Evolutionary conservation across 2,113 vertebrate genomes (phyloP), one percentile per base, ranked within the genome.

Genomic region (Hepsetus odoe): DNA sequence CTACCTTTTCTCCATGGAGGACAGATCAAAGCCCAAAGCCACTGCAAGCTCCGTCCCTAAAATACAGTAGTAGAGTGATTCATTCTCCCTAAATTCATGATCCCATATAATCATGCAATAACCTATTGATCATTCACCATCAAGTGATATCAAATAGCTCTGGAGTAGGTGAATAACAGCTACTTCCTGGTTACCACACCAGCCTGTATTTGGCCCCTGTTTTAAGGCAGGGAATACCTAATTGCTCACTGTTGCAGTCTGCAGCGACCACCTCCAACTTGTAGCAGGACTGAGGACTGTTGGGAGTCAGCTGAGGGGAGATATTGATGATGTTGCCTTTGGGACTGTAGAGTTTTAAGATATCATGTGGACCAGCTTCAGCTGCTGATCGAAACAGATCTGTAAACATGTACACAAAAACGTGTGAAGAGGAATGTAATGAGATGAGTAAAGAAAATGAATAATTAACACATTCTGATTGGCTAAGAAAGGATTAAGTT

Each of bases 251-350:
- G 89, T 90, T 92, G 85, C 89, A 91, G 82, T 94, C 89, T 5
- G 90, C 85, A 18, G 93, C 93, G 74, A 93, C 92, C 84, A 93
- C 92, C 83, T 94, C 91, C 81, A 94, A 89, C 77, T 92, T 90
- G 88, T 93, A 94, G 85, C 86, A 85, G 73, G 84, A 82, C 76
- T 82, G 83, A 0, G 86, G 88, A 59, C 20, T 82, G 86, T 93
- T 93, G 58, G 90, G 87, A 64, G 90, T 89, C 81, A 94, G 83
- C 56, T 80, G 83, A 0, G 90, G 90, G 22, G 90, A 92, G 86
- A 94, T 94, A 86, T 94, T 94, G 89, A 92, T 91, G 74, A 94
- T 92, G 89, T 88, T 93, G 73, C 93, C 92, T 82, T 89, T 91
- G 58, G 89, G 86, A 83, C 91, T 94, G 85, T 93, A 94, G 42